A percentile compares a stretch with the other conserved stretches of the same genome.
Evolutionary conservation across 2,888 invertebrate species (phyloP).

Genomic region (Drosophila glabriapex): DNA sequence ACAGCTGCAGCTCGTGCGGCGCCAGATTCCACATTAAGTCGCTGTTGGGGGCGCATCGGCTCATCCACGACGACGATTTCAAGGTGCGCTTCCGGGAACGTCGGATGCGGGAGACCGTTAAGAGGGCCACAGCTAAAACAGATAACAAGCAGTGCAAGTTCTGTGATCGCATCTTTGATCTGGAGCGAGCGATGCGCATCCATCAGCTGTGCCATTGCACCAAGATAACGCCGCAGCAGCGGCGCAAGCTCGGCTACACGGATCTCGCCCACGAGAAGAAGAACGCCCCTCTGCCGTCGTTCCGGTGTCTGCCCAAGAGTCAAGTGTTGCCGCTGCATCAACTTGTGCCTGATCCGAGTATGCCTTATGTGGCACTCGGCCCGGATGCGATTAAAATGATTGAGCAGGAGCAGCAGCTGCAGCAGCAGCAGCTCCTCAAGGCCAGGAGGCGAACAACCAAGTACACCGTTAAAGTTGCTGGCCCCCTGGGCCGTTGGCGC

Average conservation of each 20-base stretch:
- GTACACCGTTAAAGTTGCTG: slow-evolving; percentile 46
- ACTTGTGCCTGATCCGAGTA: slow-evolving; percentile 34
- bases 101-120: slow-evolving; percentile 3
- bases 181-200: slow-evolving; percentile 70
- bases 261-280: slow-evolving; percentile 72
- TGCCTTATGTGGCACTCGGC: slow-evolving; percentile 51
- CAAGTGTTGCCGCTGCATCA: slow-evolving; percentile 12
- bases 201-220: slow-evolving; percentile 67
- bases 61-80: slow-evolving; percentile 65
- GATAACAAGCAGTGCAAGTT: slow-evolving; percentile 52
- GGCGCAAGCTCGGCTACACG: slow-evolving; percentile 66
- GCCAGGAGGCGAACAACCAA: slow-evolving; percentile 34
- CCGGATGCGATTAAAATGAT: slow-evolving; percentile 52
- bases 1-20: slow-evolving; percentile 58
- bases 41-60: slow-evolving; percentile 61
- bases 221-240: slow-evolving; percentile 68
- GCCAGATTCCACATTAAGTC: slow-evolving; percentile 66
- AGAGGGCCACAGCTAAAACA: neutral
- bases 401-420: slow-evolving; percentile 38
- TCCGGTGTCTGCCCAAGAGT: slow-evolving; percentile 26
- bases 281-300: slow-evolving; percentile 64
- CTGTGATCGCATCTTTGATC: slow-evolving; percentile 65
- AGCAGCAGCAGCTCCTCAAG: slow-evolving; percentile 44
- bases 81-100: slow-evolving; percentile 47
- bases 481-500: slow-evolving; percentile 55